phyloP scores from a whole-genome alignment of 2,888 invertebrate species.

The Sepiola atlantica region DNA sequence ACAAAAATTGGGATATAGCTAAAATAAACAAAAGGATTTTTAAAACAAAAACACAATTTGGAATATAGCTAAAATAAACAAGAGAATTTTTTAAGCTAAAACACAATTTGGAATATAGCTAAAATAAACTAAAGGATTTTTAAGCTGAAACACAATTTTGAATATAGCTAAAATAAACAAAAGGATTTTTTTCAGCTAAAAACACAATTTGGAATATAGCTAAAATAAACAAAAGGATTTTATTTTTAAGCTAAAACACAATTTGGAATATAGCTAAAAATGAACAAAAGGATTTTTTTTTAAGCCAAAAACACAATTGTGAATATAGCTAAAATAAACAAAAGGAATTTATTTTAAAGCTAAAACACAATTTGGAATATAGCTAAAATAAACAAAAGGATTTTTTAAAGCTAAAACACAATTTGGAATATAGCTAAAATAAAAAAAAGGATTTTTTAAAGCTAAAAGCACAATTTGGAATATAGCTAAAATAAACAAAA shows the following conservation, averaged over 20 bases:
- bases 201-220: constrained; percentile 75
- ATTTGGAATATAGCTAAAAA: constrained; percentile 75
- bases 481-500: constrained; percentile 69
- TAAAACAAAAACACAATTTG: constrained; percentile 71
- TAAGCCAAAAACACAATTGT: constrained; percentile 71
- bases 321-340: constrained; percentile 71
- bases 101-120: constrained; percentile 76
- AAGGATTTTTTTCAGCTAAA: neutral
- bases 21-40: constrained; percentile 47
- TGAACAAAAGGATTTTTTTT: neutral
- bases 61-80: constrained; percentile 71
- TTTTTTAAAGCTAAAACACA: constrained; percentile 60
- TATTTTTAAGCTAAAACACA: constrained; percentile 63
- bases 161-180: constrained; percentile 70
- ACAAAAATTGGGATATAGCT: constrained; percentile 76
- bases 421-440: constrained; percentile 75
- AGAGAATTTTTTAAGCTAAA: neutral
- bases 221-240: constrained; percentile 54
- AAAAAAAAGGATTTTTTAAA: neutral
- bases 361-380: constrained; percentile 74
- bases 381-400: constrained; percentile 63
- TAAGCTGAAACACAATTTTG: constrained; percentile 71
- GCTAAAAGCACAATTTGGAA: constrained; percentile 73
- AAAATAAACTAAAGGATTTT: constrained; percentile 47
- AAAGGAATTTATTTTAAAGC: neutral